Percentiles rank a stretch among this genome's conserved stretches.
Evolutionary conservation across 2,113 vertebrate species (phyloP).

Genomic region (Tinamus guttatus): DNA sequence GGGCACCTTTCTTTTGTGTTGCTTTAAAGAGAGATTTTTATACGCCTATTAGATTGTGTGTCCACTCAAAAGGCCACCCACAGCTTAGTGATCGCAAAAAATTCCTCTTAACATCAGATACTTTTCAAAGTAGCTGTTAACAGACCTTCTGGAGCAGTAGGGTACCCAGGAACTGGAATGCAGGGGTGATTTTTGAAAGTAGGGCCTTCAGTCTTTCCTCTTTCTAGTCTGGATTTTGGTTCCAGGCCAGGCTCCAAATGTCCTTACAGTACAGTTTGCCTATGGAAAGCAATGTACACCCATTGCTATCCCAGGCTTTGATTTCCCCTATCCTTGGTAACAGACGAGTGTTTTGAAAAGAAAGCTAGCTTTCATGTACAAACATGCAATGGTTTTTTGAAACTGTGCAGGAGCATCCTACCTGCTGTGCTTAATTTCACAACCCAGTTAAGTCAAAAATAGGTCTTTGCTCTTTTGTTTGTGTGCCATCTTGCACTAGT

Average conservation of each 20-base stretch:
- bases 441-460: conserved; percentile 14
- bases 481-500: not conserved
- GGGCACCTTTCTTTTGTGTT: not conserved
- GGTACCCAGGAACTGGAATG: not conserved
- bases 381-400: not conserved
- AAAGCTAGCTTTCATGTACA: not conserved
- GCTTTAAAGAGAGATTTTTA: not conserved
- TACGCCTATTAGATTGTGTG: not conserved
- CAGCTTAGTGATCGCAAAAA: not conserved
- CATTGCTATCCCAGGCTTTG: fast-evolving
- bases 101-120: not conserved
- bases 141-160: not conserved
- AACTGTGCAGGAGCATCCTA: conserved; percentile 25
- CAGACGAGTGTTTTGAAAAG: not conserved
- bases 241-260: not conserved
- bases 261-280: not conserved
- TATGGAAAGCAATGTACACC: not conserved
- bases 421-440: conserved; percentile 62
- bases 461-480: not conserved
- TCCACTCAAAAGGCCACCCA: not conserved
- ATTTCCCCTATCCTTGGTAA: not conserved
- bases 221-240: not conserved
- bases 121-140: not conserved
- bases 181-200: not conserved
- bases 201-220: not conserved